Percentiles rank a stretch among this genome's conserved stretches.
Conservation (phyloP, 2,113 vertebrate species). For the Hippocampus mohnikei region DNA sequence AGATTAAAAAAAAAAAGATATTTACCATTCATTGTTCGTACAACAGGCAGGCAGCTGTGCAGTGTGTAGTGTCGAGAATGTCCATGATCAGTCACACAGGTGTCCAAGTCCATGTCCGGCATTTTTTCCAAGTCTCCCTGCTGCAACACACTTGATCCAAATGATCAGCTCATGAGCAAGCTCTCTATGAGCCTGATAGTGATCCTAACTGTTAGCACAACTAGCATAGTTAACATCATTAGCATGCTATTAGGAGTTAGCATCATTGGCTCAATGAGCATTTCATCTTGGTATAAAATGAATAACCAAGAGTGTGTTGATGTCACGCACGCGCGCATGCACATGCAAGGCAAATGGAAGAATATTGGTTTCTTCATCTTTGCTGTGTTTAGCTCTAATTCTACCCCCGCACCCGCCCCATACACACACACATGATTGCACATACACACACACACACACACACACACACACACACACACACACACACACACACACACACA, state of each 20-base stretch:
- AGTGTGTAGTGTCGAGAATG: no score
- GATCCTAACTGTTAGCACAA: not conserved
- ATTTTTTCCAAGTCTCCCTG: no score
- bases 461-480: not conserved
- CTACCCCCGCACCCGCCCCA: not conserved
- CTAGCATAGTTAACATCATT: not conserved
- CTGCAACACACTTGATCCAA: no score
- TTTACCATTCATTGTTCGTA: no score
- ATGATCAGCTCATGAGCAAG: no score
- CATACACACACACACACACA: not conserved
- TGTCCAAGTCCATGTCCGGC: not conserved
- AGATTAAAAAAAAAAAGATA: no score
- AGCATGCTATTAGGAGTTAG: not conserved
- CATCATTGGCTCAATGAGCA: not conserved
- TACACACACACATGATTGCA: not conserved
- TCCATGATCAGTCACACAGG: not conserved
- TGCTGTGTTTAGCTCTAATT: not conserved
- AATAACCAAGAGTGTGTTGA: not conserved
- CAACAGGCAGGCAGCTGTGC: no score
- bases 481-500: conserved; percentile 25
- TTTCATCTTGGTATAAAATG: not conserved
- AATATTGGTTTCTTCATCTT: conserved; percentile 21
- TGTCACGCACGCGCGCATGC: conserved; percentile 15
- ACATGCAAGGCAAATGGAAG: conserved; percentile 14
- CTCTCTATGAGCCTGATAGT: no score